Base-by-base conservation (phyloP, 2,797 vertebrate genomes). In the Poecilia velifera region DNA sequence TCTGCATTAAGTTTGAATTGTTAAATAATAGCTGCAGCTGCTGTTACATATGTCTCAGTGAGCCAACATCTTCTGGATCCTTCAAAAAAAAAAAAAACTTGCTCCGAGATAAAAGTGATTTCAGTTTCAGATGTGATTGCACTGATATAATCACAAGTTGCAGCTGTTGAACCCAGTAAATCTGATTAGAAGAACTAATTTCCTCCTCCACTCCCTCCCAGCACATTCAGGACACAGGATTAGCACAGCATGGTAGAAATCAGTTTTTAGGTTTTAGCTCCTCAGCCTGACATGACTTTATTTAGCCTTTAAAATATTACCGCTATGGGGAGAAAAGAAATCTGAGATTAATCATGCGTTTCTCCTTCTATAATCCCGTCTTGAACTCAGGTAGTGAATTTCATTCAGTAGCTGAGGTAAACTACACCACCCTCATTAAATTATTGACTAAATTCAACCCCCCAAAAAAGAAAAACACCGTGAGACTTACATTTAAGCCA, bases 361-460 rank as follows among this genome's bases (percentile, higher is more conserved):
- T 70, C 10, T 12, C 22, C 22, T 70, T 70, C 36, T 70, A 6
- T 43, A 70, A 41, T 70, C 39, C 22, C 10, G 4, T 41, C 3
- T 68, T 41, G 64, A 22, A 39, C 20, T 41, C 20, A 25, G 9
- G 10, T 41, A 25, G 34, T 25, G 9, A 64, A 36, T 3, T 8
- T 55, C 8, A 55, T n/a, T 86, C 80, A 76, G 74, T 10, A 74
- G 80, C 76, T 74, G 64, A 83, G 82, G 34, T 74, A 12, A 55
- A 78, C 85, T 71, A 73, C 87, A 90, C 82, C 84, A 83, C 74
- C 68, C 76, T 79, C 78, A 85, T 9, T 68, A 68, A 68, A 41
- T 68, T 41, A 6, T 25, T 68, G 36, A 13, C 31, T 62, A 62
- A 31, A 59, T 31, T 59, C 57, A 6, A 16, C 31, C 16, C 6